Base-by-base conservation (phyloP, 2,888 invertebrate genomes). In the Drosophila quinaria region DNA sequence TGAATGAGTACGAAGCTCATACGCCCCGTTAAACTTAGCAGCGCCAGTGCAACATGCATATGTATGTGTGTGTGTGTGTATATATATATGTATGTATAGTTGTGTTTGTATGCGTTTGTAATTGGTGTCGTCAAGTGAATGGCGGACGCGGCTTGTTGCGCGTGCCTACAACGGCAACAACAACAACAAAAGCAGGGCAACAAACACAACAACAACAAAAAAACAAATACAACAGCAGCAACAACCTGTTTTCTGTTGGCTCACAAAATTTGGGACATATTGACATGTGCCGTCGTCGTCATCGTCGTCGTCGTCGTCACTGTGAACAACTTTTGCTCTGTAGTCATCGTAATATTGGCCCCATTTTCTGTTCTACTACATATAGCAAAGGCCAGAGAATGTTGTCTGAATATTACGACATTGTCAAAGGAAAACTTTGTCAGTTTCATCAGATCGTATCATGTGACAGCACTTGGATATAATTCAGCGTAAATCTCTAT, bases 181-280 rank as follows among this genome's bases (percentile, higher is more conserved):
- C 19, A 66, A 60, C 54, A n/a, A n/a, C n/a, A n/a, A n/a, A n/a
- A n/a, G n/a, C n/a, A n/a, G n/a, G n/a, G n/a, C n/a, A n/a, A 41
- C 51, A 51, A 60, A 44, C 49, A 56, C 60, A 55, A 60, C 60
- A 63, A 17, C 60, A 65, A 17, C 42, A 68, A 61, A n/a, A n/a
- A n/a, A n/a, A 41, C 51, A 51, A 60, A 44, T 51, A 56, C 60
- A 55, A 60, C 60, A 63, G 17, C 60, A 65, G 25, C 42, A 68
- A 61, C 80, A 73, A 83, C 88, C 83, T 79, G 88, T 83, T 87
- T 65, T 74, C 60, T 68, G 69, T 83, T 72, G 67, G 75, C 78
- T 83, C 60, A 71, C 41, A 66, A 67, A 63, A 86, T 84, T 89
- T 86, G 89, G 87, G 84, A 71, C 87, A 88, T 86, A 75, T 88